Base-by-base conservation (phyloP, 2,113 vertebrate species). In the Orientallactaga bullata region DNA sequence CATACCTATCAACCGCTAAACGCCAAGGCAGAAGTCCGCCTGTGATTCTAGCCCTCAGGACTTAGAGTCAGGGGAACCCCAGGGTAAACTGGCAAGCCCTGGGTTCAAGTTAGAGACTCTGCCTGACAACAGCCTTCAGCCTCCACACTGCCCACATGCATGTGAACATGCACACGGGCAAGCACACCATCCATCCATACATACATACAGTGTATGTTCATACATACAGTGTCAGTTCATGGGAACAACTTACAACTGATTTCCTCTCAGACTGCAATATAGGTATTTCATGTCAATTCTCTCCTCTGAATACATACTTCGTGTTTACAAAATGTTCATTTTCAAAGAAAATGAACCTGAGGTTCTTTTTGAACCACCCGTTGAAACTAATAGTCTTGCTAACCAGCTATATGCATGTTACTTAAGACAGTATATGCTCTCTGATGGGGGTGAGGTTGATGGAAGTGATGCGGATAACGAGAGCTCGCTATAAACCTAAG, bases 341-440 rank as follows among this genome's bases (percentile, higher is more conserved):
- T 87, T 96, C 24, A 91, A 81, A 82, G 18, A 90, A 12, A 93
- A 94, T 86, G 68, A 88, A 86, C 30, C 15, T 37, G 12, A 15
- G 28, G 3, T 58, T 94, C 42, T 72, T 32, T 73, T 76, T 94
- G 30, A 84, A 73, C 58, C 84, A 42, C 81, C 79, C 61, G 30
- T 69, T 90, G 26, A 88, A 55, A 51, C 16, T 94, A 55, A 32
- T 58, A 58, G n/a, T 76, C 82, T 58, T 65, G 89, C 61, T 94
- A 51, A 88, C 58, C 79, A 85, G 30, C 58, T 47, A 66, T 32
- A 61, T 60, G 26, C 3, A 7, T 77, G 69, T 87, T n/a, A 69
- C 11, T 35, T 10, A 11, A 0, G 30, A 23, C 37, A 88, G 58
- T 24, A 71, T 60, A 84, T 55, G 83, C 7, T 84, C 58, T 82